phyloP scores from a whole-genome alignment of 2,797 vertebrate genomes.

The Gastrophryne carolinensis region DNA sequence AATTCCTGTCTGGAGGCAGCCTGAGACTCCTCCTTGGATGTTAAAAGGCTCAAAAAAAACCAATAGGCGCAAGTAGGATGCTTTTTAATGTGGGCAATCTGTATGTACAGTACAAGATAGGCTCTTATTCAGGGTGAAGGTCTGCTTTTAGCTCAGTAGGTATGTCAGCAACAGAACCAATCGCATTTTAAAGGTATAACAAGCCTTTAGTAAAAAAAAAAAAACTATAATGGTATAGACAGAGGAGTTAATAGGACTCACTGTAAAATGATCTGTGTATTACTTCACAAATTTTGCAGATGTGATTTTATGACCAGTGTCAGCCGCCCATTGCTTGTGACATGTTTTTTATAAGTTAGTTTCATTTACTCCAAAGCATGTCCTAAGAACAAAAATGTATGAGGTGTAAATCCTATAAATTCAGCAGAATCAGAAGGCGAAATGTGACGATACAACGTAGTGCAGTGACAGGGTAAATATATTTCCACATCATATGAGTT shows the following conservation, averaged over 20 bases:
- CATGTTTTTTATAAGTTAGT: constrained; percentile 30
- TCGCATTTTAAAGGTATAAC: too few relatives aligned
- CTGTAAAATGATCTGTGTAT: constrained; percentile 2
- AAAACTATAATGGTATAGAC: not conserved
- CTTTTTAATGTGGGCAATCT: too few relatives aligned
- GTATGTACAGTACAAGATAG: too few relatives aligned
- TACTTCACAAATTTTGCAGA: constrained; percentile 29
- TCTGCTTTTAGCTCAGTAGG: too few relatives aligned
- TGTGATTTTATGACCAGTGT: constrained; percentile 38
- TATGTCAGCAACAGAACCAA: too few relatives aligned
- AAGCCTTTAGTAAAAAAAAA: too few relatives aligned
- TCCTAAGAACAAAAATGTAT: constrained; percentile 39
- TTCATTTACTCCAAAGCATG: constrained; percentile 43
- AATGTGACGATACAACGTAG: constrained; percentile 38
- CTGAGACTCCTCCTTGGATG: too few relatives aligned
- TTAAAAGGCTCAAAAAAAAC: too few relatives aligned
- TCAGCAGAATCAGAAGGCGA: constrained; percentile 40
- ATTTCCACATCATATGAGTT: constrained; percentile 23
- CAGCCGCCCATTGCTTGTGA: constrained; percentile 40
- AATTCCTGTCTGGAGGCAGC: too few relatives aligned
- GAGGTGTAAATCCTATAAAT: constrained; percentile 51
- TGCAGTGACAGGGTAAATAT: constrained; percentile 46
- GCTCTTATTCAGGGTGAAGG: too few relatives aligned
- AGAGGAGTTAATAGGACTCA: not conserved
- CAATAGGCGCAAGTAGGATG: too few relatives aligned